Conservation (phyloP, 64 coral and sea anemone genomes). For the Trachythela sp. region DNA sequence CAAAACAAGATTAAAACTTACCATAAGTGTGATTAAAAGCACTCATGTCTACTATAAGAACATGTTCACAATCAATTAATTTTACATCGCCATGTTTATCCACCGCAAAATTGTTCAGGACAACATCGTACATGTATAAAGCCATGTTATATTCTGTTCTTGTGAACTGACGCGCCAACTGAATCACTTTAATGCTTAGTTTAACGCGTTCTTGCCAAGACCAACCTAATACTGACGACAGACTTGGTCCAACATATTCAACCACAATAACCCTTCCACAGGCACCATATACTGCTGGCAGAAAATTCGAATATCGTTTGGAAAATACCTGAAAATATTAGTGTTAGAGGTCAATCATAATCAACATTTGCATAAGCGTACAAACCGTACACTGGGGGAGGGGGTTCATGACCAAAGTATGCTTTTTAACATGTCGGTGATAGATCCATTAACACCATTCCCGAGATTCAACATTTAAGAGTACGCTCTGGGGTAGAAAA, state of each 20-base stretch:
- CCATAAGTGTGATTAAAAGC: background rate
- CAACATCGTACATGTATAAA: conserved; percentile 14
- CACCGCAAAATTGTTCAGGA: background rate
- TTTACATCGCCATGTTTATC: conserved; percentile 1
- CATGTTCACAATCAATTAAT: conserved; percentile 4
- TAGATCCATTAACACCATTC: no score
- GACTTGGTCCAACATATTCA: background rate
- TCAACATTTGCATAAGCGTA: no score
- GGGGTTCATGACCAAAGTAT: no score
- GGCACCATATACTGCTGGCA: background rate
- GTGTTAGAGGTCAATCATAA: background rate
- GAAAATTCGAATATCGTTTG: background rate
- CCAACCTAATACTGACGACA: background rate
- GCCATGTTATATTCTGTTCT: conserved; percentile 5
- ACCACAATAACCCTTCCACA: conserved; percentile 7
- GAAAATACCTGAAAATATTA: background rate
- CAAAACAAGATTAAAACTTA: background rate
- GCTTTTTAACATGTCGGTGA: no score
- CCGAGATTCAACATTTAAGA: no score
- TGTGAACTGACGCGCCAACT: background rate
- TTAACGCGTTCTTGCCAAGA: background rate
- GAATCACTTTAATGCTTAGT: conserved; percentile 1
- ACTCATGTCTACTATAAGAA: conserved; percentile 8
- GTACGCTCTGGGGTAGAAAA: no score
- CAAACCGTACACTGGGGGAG: background rate